These are phyloP conservation scores for Camarhynchus parvulus DNA, from an alignment of 2,113 vertebrate genomes.

Conservation along the genomic window DNA sequence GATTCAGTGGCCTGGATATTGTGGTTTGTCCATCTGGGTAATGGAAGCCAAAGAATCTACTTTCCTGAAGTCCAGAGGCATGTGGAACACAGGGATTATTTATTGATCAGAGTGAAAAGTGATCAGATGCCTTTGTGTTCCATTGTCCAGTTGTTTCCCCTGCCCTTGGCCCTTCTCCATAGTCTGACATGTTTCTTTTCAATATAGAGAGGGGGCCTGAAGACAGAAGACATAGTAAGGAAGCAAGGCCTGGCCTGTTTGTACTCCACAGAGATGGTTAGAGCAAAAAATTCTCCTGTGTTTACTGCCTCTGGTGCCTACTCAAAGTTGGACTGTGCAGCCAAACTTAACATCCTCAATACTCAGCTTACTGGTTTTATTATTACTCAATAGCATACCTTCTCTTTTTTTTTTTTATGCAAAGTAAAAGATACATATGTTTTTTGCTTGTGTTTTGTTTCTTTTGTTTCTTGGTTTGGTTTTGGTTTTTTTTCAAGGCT, in stretches of 20 bases:
- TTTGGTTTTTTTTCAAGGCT: background rate
- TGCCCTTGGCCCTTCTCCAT: background rate
- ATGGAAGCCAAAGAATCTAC: background rate
- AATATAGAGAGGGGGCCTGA: background rate
- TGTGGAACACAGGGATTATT: background rate
- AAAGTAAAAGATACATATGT: background rate
- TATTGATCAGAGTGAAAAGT: background rate
- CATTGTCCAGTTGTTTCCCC: background rate
- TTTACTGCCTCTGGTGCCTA: background rate
- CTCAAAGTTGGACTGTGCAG: background rate
- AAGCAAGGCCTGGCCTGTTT: background rate
- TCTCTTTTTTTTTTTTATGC: background rate
- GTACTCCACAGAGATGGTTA: background rate
- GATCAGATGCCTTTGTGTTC: background rate
- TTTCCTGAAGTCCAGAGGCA: background rate
- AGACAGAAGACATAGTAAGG: background rate
- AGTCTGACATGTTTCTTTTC: background rate
- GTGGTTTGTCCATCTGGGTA: background rate
- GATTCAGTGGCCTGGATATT: background rate
- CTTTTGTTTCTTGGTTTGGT: background rate
- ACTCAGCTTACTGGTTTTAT: background rate
- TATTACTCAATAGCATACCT: background rate
- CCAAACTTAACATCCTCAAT: background rate
- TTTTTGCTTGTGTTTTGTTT: background rate
- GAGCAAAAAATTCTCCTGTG: background rate